Evolutionary conservation across 2,888 invertebrate species (phyloP).

Genomic region (Cyclophora albipunctata): DNA sequence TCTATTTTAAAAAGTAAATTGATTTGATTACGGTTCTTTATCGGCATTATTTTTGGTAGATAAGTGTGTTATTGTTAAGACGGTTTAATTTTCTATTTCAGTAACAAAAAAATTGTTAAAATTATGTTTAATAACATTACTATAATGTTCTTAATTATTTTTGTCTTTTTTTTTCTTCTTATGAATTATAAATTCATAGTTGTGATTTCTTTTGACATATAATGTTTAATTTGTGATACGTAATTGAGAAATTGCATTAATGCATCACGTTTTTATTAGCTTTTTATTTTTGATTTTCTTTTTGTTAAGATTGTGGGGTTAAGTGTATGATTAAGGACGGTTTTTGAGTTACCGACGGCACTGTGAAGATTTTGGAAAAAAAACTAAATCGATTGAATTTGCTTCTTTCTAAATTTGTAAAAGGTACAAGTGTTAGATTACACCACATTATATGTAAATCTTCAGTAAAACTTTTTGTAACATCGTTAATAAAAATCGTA

Average conservation of each 20-base stretch:
- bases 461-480: constrained; percentile 24
- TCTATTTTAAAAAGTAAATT: constrained; percentile 16
- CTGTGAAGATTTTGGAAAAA: constrained; percentile 30
- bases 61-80: constrained; percentile 49
- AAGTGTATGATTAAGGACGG: constrained; percentile 38
- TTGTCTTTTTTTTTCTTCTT: constrained; percentile 58
- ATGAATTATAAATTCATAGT: constrained; percentile 76
- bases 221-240: constrained; percentile 74
- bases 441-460: constrained; percentile 45
- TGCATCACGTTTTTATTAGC: constrained; percentile 63
- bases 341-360: constrained; percentile 31
- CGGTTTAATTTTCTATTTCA: constrained; percentile 39
- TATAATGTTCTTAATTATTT: constrained; percentile 50
- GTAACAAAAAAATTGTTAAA: constrained; percentile 45
- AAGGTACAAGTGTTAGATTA: constrained; percentile 65
- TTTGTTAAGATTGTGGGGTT: constrained; percentile 45
- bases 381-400: constrained; percentile 44
- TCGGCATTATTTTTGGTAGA: constrained; percentile 37
- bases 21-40: constrained; percentile 11
- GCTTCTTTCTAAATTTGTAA: constrained; percentile 44
- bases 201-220: constrained; percentile 76
- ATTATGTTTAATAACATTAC: constrained; percentile 39
- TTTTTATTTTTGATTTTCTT: constrained; percentile 45
- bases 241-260: constrained; percentile 68
- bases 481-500: constrained; percentile 25